Evolutionary conservation across 2,888 invertebrate species (phyloP), one percentile per base, ranked within the genome.

Genomic region (Arenicola marina): DNA sequence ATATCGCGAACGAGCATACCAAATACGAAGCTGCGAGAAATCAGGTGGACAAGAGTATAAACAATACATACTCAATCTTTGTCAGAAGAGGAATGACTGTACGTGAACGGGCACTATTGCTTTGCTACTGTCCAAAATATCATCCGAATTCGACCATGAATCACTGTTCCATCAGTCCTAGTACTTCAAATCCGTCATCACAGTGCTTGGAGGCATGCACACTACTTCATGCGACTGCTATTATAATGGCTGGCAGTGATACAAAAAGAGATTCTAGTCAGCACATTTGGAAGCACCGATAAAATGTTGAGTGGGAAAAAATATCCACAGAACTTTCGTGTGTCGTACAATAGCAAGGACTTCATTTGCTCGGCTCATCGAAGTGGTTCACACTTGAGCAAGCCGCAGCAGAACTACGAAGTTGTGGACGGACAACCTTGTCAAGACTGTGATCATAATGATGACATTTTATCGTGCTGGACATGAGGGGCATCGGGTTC

Each of bases 261-360:
- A 7, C 38, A 38, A n/a, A 56, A 33, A 11, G 43, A 56, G 21
- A 33, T 56, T 38, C 38, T 38, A 38, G 11, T 4, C 26, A 26
- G 56, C 18, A 56, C 56, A 7, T 56, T 56, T 56, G 56, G 56
- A 21, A 38, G 38, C 11, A 38, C 38, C 4, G 38, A 56, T 7
- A 56, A 56, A 38, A 56, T 56, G 38, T 38, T 56, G 38, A n/a
- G 26, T 33, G 56, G 53, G 11, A 53, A 53, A 31, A 53, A 53
- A 21, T 53, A 53, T 21, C 26, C 53, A 15, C 53, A 29, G 11
- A 53, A 53, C 21, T 7, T 53, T 31, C 53, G 53, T 28, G 53
- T 56, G 38, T 15, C 18, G 38, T 38, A 18, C 11, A 15, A 38
- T 18, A 38, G 11, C 11, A 38, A 18, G 11, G 11, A 11, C 24